Evolutionary conservation across 2,113 vertebrate genomes (phyloP).

Genomic region (Tragulus kanchil): DNA sequence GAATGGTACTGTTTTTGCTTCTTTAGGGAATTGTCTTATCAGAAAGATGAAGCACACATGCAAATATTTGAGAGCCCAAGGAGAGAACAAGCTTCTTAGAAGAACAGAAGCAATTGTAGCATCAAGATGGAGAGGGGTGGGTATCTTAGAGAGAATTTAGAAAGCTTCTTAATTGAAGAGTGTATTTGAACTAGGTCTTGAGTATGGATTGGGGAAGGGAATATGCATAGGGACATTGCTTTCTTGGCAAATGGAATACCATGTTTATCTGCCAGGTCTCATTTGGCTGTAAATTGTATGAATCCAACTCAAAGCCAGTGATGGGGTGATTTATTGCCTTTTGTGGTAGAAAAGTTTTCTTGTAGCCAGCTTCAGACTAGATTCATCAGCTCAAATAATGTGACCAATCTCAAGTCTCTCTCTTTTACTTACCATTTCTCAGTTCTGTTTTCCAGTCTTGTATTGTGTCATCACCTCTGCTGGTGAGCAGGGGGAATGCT

Average conservation of each 20-base stretch:
- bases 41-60: neutral
- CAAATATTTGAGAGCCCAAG: neutral
- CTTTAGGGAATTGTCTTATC: neutral
- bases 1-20: neutral
- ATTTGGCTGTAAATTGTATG: neutral
- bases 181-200: neutral
- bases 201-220: neutral
- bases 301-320: neutral
- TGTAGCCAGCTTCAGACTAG: neutral
- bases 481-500: neutral
- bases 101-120: neutral
- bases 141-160: neutral
- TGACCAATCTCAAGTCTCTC: neutral
- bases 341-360: neutral
- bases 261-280: neutral
- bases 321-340: neutral
- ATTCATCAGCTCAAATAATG: neutral
- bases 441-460: neutral
- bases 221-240: neutral
- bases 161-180: neutral
- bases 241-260: neutral
- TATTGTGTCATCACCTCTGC: neutral
- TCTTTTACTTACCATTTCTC: neutral
- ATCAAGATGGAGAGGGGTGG: neutral
- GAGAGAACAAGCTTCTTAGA: neutral